Evolutionary conservation across 2,113 vertebrate genomes (phyloP).

Genomic region (Craseonycteris thonglongyai): DNA sequence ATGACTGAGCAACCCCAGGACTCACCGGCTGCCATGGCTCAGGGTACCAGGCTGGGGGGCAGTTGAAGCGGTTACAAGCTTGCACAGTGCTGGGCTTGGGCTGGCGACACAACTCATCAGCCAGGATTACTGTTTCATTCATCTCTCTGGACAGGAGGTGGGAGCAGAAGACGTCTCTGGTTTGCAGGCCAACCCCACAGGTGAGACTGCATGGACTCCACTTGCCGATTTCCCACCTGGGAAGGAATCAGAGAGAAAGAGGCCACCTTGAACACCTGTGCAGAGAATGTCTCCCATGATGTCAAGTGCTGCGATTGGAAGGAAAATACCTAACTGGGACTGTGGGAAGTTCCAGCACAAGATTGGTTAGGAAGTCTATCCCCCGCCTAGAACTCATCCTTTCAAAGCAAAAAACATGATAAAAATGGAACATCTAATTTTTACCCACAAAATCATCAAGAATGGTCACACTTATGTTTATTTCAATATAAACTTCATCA

Average conservation of each 20-base stretch:
- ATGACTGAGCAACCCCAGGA: not conserved
- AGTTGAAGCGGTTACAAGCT: slow-evolving; percentile 95
- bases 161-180: slow-evolving; percentile 87
- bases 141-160: slow-evolving; percentile 83
- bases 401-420: not conserved
- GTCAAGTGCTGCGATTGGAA: not conserved
- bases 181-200: slow-evolving; percentile 93
- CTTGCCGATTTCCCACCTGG: slow-evolving; percentile 91
- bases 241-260: slow-evolving; percentile 51
- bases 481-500: not conserved
- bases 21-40: slow-evolving; percentile 90
- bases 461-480: not conserved
- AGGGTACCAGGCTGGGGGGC: slow-evolving; percentile 91
- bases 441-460: not conserved
- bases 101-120: slow-evolving; percentile 85
- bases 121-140: slow-evolving; percentile 83
- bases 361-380: not conserved
- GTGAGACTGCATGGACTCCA: slow-evolving; percentile 94
- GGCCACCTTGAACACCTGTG: slow-evolving; percentile 36
- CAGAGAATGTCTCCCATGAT: not conserved
- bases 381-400: not conserved
- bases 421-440: not conserved
- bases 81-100: slow-evolving; percentile 88
- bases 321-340: not conserved
- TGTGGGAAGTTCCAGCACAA: not conserved